Evolutionary conservation across 2,888 invertebrate species (phyloP).

Genomic region (Pinctada fucata): DNA sequence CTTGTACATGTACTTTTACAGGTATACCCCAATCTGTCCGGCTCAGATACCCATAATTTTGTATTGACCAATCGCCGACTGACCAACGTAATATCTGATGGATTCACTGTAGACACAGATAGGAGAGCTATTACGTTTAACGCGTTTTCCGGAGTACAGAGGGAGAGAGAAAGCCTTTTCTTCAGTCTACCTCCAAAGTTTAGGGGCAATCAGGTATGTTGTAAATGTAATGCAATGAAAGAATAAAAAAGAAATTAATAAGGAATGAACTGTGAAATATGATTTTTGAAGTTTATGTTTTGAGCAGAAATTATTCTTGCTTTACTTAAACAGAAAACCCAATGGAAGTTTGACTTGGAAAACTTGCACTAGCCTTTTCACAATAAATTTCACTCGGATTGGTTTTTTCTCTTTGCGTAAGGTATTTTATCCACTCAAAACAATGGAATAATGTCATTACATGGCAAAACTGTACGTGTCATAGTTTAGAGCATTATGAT

Average conservation of each 20-base stretch:
- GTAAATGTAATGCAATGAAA: not conserved
- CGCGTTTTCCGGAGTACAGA: constrained; percentile 67
- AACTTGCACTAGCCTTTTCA: too few relatives aligned
- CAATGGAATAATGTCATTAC: too few relatives aligned
- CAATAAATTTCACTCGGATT: too few relatives aligned
- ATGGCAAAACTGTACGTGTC: too few relatives aligned
- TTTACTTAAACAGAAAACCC: too few relatives aligned
- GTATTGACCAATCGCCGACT: constrained; percentile 74
- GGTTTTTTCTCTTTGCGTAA: too few relatives aligned
- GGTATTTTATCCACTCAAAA: too few relatives aligned
- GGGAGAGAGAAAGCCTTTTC: constrained; percentile 70
- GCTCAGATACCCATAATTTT: constrained; percentile 74
- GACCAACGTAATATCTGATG: constrained; percentile 72
- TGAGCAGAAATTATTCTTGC: not conserved
- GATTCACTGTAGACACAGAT: constrained; percentile 73
- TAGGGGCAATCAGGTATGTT: constrained; percentile 69
- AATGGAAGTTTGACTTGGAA: too few relatives aligned
- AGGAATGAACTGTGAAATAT: too few relatives aligned
- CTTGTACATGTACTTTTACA: constrained; percentile 34
- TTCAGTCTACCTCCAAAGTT: constrained; percentile 71
- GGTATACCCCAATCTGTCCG: constrained; percentile 67
- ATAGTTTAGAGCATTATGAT: too few relatives aligned
- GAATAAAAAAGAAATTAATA: too few relatives aligned
- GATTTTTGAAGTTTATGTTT: too few relatives aligned
- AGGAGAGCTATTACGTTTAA: constrained; percentile 77